A percentile compares a stretch with the other conserved stretches of the same genome.
Evolutionary conservation across 2,113 vertebrate species (phyloP).

Genomic region (Progne subis): DNA sequence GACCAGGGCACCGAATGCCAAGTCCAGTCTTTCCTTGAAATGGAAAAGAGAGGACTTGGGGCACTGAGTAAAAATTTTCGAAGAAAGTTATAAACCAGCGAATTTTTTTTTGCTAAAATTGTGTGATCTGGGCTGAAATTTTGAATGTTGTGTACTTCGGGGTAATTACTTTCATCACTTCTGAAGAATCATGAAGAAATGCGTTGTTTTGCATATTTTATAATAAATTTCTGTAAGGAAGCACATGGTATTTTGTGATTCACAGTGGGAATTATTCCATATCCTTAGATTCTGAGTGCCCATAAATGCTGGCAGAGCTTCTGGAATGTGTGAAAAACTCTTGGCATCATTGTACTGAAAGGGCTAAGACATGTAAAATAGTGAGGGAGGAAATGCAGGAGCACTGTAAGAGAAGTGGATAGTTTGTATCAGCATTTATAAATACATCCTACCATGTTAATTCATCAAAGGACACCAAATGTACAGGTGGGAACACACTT

Average conservation of each 20-base stretch:
- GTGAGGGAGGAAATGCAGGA: background rate
- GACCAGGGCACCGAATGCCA: background rate
- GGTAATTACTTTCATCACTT: accelerated
- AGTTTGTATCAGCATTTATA: background rate
- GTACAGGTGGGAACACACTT: accelerated
- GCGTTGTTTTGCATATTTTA: accelerated
- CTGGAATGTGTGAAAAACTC: too few species aligned
- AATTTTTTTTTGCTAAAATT: accelerated
- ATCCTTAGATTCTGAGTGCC: background rate
- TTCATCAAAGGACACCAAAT: background rate
- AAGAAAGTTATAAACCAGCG: accelerated
- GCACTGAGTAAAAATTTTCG: accelerated
- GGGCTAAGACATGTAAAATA: background rate
- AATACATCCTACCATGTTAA: background rate
- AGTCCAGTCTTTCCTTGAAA: background rate
- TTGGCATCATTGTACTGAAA: background rate
- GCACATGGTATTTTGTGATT: accelerated
- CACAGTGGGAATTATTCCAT: background rate
- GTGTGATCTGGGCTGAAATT: background rate
- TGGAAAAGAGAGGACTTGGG: too few species aligned
- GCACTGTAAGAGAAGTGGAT: background rate
- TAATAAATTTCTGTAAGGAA: background rate
- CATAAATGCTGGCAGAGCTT: background rate
- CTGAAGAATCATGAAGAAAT: background rate
- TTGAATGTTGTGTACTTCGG: background rate